A percentile compares a stretch with the other conserved stretches of the same genome.
Evolutionary conservation across 2,888 invertebrate species (phyloP).

Genomic region (Pinctada fucata): DNA sequence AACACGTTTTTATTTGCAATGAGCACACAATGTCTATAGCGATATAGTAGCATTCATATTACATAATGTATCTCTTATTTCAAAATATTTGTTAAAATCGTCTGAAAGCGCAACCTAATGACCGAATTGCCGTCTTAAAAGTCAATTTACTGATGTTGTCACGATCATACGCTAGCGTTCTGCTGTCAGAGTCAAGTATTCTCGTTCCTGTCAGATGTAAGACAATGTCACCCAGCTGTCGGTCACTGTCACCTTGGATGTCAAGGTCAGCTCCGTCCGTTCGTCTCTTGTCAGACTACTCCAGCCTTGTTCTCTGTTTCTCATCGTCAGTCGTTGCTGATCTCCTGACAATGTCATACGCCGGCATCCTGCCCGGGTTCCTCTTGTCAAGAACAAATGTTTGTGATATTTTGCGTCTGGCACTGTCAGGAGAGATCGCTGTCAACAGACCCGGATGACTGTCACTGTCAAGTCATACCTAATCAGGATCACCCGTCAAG

Average conservation of each 20-base stretch:
- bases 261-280: slow-evolving; percentile 33
- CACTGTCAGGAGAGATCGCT: slow-evolving; percentile 32
- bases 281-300: slow-evolving; percentile 32
- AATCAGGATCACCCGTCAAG: not conserved
- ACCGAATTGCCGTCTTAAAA: too few relatives aligned
- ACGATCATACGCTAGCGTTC: slow-evolving; percentile 30
- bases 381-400: slow-evolving; percentile 27
- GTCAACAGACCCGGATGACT: slow-evolving; percentile 9
- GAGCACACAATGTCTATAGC: slow-evolving; percentile 1
- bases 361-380: not conserved
- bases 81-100: too few relatives aligned
- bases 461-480: slow-evolving; percentile 43
- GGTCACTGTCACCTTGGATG: slow-evolving; percentile 42
- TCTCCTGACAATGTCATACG: slow-evolving; percentile 27
- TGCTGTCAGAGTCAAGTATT: slow-evolving; percentile 31
- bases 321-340: slow-evolving; percentile 31
- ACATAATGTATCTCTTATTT: not conserved
- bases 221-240: slow-evolving; percentile 27
- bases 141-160: slow-evolving; percentile 12
- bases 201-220: not conserved
- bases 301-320: slow-evolving; percentile 26
- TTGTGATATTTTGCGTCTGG: slow-evolving; percentile 9
- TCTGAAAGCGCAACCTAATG: too few relatives aligned
- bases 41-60: not conserved
- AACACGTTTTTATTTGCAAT: not conserved